These are phyloP conservation scores for Lithobates sylvaticus DNA, from an alignment of 2,797 vertebrate species.

Conservation along the genomic window DNA sequence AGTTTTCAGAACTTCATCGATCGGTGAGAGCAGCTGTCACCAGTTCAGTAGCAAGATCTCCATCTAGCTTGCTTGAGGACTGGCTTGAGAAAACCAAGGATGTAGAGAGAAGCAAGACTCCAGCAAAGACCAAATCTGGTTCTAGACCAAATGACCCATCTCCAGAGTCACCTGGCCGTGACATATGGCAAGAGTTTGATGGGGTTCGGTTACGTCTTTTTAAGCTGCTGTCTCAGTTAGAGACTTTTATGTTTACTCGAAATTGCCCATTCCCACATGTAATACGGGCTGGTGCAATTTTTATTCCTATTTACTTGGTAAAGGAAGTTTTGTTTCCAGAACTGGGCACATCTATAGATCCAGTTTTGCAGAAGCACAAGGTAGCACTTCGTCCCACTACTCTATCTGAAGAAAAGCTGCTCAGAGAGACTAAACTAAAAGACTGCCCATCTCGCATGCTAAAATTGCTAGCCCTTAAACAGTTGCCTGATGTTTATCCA, in stretches of 20 bases:
- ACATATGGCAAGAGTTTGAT: slow-evolving; percentile 83
- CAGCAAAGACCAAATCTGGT: slow-evolving; percentile 75
- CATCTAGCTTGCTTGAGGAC: slow-evolving; percentile 78
- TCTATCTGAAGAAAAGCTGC: slow-evolving; percentile 90
- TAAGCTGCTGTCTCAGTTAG: slow-evolving; percentile 80
- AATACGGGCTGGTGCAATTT: slow-evolving; percentile 87
- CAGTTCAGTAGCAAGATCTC: slow-evolving; percentile 75
- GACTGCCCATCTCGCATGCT: slow-evolving; percentile 90
- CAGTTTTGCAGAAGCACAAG: slow-evolving; percentile 91
- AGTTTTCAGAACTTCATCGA: slow-evolving; percentile 84
- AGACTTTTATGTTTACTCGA: slow-evolving; percentile 76
- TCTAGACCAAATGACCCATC: slow-evolving; percentile 70
- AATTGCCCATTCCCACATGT: slow-evolving; percentile 92
- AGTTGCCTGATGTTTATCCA: slow-evolving; percentile 88
- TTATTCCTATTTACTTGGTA: slow-evolving; percentile 93
- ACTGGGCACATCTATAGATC: slow-evolving; percentile 82
- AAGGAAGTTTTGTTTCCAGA: slow-evolving; percentile 91
- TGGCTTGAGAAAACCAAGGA: slow-evolving; percentile 77
- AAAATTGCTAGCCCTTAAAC: slow-evolving; percentile 91
- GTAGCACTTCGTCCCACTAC: slow-evolving; percentile 94
- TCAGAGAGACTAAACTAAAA: slow-evolving; percentile 85
- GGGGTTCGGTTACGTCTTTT: slow-evolving; percentile 76
- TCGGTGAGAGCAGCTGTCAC: slow-evolving; percentile 82
- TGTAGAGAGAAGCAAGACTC: slow-evolving; percentile 48
- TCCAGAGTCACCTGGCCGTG: slow-evolving; percentile 70